Evolutionary conservation across 2,888 invertebrate genomes (phyloP), one percentile per base, ranked within the genome.

Genomic region (Sinodicranocentrus sp.): DNA sequence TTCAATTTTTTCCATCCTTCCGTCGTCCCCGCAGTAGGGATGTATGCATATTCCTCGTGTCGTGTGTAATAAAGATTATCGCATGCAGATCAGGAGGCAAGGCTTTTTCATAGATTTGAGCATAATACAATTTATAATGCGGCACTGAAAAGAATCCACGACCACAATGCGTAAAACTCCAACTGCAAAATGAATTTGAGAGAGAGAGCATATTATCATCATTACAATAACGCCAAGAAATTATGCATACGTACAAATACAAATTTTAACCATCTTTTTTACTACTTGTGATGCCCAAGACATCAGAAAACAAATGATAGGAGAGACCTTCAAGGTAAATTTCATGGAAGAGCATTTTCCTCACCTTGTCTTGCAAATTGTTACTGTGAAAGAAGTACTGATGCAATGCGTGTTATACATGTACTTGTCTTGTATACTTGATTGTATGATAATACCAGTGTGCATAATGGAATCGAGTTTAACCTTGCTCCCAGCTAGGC

Each of bases 281-380:
- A 10, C 10, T 33, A 33, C 3, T 33, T 3, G 33, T 33, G 33
- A 10, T 33, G 33, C 6, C n/a, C n/a, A n/a, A n/a, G n/a, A n/a
- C 26, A 59, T 54, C 8, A 59, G 17, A 10, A 59, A 59, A 52
- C 10, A 65, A 33, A 67, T 13, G 15, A 43, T 19, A 57, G 57
- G 61, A 59, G 61, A 71, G 57, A 73, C 72, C 72, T 73, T 73
- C 72, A 59, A 73, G 72, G 59, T 73, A 73, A 73, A 33, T 65
- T 73, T 54, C 72, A 73, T 73, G 72, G 72, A 73, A 61, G 72
- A 73, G 8, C 72, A 61, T 73, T 61, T 73, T 73, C 72, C 26
- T 73, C 57, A 28, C 72, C 28, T 71, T 72, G 72, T 25, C 48
- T 21, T 25, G 21, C 68, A 13, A 8, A 68, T 65, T 65, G 65